phyloP scores from a whole-genome alignment of 2,113 vertebrate species.

The Bubo scandiacus region DNA sequence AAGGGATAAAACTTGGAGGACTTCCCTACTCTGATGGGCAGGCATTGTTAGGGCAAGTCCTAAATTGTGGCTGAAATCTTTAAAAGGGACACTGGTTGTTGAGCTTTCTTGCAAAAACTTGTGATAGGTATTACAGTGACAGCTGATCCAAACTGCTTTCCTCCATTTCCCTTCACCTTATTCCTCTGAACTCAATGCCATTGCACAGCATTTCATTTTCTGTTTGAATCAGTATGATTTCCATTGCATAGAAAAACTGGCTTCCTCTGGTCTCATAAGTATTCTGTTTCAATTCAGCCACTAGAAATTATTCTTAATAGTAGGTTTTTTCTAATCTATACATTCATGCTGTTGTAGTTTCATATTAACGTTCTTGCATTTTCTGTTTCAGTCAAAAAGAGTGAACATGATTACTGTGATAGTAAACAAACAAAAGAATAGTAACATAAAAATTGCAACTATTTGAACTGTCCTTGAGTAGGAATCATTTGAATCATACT shows the following conservation, averaged over 20 bases:
- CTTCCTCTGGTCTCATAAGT: not conserved
- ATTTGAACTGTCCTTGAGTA: conserved; percentile 50
- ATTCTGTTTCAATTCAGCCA: conserved; percentile 34
- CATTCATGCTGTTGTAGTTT: not conserved
- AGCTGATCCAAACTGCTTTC: not conserved
- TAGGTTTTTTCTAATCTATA: not conserved
- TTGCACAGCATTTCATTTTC: not conserved
- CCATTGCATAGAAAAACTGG: not conserved
- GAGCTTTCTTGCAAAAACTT: not conserved
- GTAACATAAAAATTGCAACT: conserved; percentile 42
- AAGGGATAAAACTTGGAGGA: not conserved
- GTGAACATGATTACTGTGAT: not conserved
- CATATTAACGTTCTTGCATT: not conserved
- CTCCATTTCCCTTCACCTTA: not conserved
- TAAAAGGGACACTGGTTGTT: not conserved
- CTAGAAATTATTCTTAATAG: not conserved
- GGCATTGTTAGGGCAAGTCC: not conserved
- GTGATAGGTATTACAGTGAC: not conserved
- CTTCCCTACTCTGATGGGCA: not conserved
- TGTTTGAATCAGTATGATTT: not conserved
- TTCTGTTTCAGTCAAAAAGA: conserved; percentile 47
- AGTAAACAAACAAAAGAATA: conserved; percentile 53
- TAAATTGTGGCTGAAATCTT: not conserved
- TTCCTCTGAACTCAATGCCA: not conserved
- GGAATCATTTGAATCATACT: conserved; percentile 45